Evolutionary conservation across 2,888 invertebrate genomes (phyloP).

Genomic region (Leptura quadrifasciata): DNA sequence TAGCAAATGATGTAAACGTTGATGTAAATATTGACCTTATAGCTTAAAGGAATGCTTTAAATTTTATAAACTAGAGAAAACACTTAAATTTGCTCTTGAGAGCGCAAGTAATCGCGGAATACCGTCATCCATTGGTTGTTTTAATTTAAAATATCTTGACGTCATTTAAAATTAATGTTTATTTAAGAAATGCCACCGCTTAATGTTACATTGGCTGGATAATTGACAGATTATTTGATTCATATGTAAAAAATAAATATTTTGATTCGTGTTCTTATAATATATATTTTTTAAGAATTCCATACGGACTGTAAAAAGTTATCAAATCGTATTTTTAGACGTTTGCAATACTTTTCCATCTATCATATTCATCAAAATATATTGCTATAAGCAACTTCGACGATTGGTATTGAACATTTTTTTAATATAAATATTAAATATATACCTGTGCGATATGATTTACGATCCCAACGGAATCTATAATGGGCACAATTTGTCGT

Average conservation of each 20-base stretch:
- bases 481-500: neutral
- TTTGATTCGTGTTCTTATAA: too few species aligned
- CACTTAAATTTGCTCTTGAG: neutral
- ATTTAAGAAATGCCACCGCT: too few species aligned
- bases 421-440: neutral
- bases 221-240: too few species aligned
- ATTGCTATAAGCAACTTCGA: too few species aligned
- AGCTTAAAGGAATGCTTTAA: slow-evolving; percentile 8
- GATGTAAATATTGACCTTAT: slow-evolving; percentile 17
- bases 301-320: too few species aligned
- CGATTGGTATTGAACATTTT: neutral
- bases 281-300: too few species aligned
- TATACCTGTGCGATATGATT: neutral
- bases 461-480: neutral
- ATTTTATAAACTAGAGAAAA: slow-evolving; percentile 4
- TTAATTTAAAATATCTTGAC: neutral
- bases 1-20: slow-evolving; percentile 8
- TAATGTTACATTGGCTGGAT: too few species aligned
- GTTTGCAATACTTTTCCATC: too few species aligned
- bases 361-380: too few species aligned
- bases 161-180: too few species aligned
- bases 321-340: too few species aligned
- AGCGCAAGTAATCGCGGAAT: neutral
- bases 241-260: too few species aligned
- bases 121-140: neutral